Conservation (phyloP, 2,113 vertebrate species). For the Pelodiscus sinensis region DNA sequence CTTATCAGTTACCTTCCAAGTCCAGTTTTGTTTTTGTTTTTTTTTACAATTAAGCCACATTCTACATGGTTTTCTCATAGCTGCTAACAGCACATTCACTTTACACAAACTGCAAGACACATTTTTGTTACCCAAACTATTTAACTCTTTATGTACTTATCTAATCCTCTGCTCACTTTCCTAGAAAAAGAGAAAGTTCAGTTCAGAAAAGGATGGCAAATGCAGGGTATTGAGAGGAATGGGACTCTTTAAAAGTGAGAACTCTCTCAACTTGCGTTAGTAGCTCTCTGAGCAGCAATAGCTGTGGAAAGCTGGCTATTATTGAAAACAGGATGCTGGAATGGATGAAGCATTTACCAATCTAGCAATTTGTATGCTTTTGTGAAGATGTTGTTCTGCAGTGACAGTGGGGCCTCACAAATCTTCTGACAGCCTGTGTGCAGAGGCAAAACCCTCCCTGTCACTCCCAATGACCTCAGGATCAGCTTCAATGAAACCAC, state of each 20-base stretch:
- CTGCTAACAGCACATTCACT: neutral
- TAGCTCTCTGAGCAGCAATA: fast-evolving
- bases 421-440: neutral
- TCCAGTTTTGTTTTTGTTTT: too few species aligned
- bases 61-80: neutral
- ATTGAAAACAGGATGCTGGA: neutral
- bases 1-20: neutral
- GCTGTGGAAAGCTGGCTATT: fast-evolving
- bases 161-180: neutral
- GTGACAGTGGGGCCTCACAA: fast-evolving
- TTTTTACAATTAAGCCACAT: neutral
- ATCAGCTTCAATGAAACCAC: neutral
- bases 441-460: neutral
- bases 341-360: neutral
- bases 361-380: neutral
- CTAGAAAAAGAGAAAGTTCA: neutral
- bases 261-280: neutral
- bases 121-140: neutral
- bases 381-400: neutral
- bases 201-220: neutral
- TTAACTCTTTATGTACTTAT: neutral
- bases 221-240: neutral
- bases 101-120: neutral
- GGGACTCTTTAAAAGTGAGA: neutral
- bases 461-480: fast-evolving